Conservation (phyloP, 1,140 invertebrate genomes). For the Danaus melanippus region DNA sequence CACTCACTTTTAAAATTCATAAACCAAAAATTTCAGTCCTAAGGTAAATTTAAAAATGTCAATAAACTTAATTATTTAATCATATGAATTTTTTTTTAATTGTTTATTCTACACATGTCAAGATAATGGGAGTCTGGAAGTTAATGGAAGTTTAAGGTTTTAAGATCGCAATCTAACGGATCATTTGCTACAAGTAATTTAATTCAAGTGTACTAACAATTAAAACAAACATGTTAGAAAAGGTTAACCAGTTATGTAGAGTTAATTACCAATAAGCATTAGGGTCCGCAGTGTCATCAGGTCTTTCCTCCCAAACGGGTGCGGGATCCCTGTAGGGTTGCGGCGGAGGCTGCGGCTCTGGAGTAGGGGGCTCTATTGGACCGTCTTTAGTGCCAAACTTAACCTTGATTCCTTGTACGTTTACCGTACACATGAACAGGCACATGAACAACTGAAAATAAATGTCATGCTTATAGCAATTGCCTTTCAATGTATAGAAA, state of each 20-base stretch:
- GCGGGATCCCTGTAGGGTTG: conserved; percentile 70
- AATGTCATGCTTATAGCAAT: not conserved
- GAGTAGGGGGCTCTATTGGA: conserved; percentile 71
- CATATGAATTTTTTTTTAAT: not conserved
- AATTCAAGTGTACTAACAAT: too few species aligned
- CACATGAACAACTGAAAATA: conserved; percentile 45
- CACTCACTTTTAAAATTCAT: too few species aligned
- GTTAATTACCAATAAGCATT: conserved; percentile 69
- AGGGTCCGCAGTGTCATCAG: conserved; percentile 72
- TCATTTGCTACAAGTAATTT: too few species aligned
- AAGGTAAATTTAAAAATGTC: conserved; percentile 10
- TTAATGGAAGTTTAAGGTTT: too few species aligned
- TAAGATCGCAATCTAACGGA: too few species aligned
- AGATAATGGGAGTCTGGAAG: too few species aligned
- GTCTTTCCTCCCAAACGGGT: conserved; percentile 74
- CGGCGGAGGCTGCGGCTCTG: conserved; percentile 61
- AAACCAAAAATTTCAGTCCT: too few species aligned
- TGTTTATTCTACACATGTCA: too few species aligned
- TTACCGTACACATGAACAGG: conserved; percentile 51
- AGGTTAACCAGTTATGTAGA: not conserved
- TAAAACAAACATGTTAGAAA: too few species aligned
- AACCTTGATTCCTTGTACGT: conserved; percentile 62
- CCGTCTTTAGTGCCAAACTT: conserved; percentile 73
- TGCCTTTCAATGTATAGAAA: too few species aligned
- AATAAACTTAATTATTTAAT: conserved; percentile 1